Percentiles rank a stretch among this genome's conserved stretches.
Conservation (phyloP, 2,888 invertebrate species). For the Laspeyria flexula region DNA sequence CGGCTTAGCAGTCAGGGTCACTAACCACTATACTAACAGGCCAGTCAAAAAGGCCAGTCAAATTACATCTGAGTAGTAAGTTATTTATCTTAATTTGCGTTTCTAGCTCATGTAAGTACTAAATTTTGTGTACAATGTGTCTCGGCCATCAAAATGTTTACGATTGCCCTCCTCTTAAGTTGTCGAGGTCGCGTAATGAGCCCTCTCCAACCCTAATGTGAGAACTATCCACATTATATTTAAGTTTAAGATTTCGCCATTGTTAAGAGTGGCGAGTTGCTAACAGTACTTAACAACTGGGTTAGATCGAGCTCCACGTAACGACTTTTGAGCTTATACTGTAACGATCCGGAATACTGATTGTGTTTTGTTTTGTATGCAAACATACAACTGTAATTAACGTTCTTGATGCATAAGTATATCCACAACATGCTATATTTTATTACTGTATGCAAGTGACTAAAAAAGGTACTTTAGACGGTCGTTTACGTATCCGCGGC, state of each 20-base stretch:
- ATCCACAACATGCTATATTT: no score
- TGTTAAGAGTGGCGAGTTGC: conserved; percentile 25
- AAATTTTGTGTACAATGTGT: conserved; percentile 43
- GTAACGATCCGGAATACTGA: conserved; percentile 15
- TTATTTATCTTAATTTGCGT: conserved; percentile 39
- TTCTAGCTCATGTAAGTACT: conserved; percentile 29
- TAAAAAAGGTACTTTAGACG: no score
- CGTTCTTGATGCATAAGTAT: no score
- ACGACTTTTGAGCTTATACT: conserved; percentile 30
- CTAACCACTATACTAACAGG: no score
- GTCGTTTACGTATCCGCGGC: no score
- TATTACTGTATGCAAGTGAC: no score
- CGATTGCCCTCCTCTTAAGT: conserved; percentile 48
- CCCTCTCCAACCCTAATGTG: conserved; percentile 44
- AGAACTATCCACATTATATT: conserved; percentile 56
- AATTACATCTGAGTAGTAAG: no score
- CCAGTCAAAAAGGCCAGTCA: no score
- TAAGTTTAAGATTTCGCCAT: conserved; percentile 48
- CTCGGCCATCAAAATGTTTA: conserved; percentile 48
- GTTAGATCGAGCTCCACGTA: conserved; percentile 26
- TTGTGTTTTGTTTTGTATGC: conserved; percentile 5
- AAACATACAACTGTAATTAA: no score
- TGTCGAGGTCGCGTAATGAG: conserved; percentile 52
- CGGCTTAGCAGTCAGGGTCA: no score
- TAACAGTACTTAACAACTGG: conserved; percentile 30